These are phyloP conservation scores for Polydrusus tereticollis DNA, from an alignment of 2,888 invertebrate species.

Conservation along the genomic window DNA sequence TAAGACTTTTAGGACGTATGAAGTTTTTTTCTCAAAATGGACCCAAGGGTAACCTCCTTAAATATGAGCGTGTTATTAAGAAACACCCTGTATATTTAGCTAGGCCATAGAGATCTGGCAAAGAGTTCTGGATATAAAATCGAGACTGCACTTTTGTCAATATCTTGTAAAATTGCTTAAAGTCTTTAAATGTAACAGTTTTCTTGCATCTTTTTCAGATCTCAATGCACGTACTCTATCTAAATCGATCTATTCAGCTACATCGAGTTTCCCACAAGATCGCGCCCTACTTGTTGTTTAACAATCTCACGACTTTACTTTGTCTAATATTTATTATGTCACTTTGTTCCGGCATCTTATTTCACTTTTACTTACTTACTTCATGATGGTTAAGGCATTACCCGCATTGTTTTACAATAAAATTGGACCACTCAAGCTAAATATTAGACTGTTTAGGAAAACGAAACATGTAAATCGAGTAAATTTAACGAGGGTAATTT, in stretches of 20 bases:
- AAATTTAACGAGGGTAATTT: too few species aligned
- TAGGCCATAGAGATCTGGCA: too few species aligned
- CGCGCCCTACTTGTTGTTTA: background rate
- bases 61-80: too few species aligned
- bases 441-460: background rate
- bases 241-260: background rate
- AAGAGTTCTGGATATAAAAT: too few species aligned
- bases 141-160: too few species aligned
- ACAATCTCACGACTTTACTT: background rate
- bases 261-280: background rate
- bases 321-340: conserved; percentile 14
- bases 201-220: background rate
- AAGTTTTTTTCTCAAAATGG: too few species aligned
- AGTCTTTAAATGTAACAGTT: background rate
- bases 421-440: background rate
- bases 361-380: conserved; percentile 16
- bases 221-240: background rate
- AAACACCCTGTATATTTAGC: too few species aligned
- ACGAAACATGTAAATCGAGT: too few species aligned
- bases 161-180: background rate
- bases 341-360: conserved; percentile 3
- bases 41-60: too few species aligned
- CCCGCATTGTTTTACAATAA: background rate
- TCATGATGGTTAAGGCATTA: conserved; percentile 5
- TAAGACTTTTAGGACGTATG: too few species aligned